These are phyloP conservation scores for Sericinus montela DNA, from an alignment of 2,888 invertebrate species.

Conservation along the genomic window DNA sequence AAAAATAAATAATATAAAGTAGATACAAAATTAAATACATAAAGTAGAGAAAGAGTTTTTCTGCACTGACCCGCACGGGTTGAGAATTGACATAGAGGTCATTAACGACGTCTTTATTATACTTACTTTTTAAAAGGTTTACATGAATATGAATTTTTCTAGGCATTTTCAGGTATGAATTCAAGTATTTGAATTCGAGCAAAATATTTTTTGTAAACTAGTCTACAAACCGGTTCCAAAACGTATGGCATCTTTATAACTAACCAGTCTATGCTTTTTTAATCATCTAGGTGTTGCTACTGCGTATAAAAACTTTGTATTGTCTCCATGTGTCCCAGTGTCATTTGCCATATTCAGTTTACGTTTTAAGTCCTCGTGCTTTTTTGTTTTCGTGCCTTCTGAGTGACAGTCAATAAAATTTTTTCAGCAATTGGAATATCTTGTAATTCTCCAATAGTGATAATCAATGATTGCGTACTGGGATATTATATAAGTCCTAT, in stretches of 20 bases:
- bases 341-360: conserved; percentile 57
- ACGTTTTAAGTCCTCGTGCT: conserved; percentile 32
- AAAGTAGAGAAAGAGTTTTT: no score
- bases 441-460: neutral
- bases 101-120: no score
- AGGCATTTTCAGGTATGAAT: conserved; percentile 7
- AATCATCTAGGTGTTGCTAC: conserved; percentile 68
- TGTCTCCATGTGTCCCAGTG: conserved; percentile 65
- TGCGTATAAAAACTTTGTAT: conserved; percentile 65
- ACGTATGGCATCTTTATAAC: conserved; percentile 62
- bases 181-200: conserved; percentile 21
- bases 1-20: no score
- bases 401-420: conserved; percentile 2
- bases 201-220: conserved; percentile 50
- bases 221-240: conserved; percentile 61
- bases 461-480: neutral
- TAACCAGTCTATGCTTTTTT: conserved; percentile 74
- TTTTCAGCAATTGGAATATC: neutral
- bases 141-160: no score
- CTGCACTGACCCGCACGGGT: no score
- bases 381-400: neutral
- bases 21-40: no score
- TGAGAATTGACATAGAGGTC: no score
- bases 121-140: no score
- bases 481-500: conserved; percentile 6